Percentiles rank a stretch among this genome's conserved stretches.
Conservation (phyloP, 2,113 vertebrate genomes). For the Spizaetus ornatus region DNA sequence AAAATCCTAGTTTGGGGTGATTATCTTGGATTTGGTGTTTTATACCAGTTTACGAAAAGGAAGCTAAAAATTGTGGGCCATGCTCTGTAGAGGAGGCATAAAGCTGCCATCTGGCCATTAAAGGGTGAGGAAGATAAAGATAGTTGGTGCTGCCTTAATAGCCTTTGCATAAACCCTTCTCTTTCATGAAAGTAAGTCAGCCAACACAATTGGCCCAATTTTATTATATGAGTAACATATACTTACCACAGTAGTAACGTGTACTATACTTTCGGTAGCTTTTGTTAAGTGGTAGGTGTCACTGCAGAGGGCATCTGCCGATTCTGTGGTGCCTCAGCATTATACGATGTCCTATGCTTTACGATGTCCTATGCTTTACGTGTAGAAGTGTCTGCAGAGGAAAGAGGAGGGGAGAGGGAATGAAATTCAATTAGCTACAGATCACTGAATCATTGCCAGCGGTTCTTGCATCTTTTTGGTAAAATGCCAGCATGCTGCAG, state of each 20-base stretch:
- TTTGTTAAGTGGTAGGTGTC: background rate
- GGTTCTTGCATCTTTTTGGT: slow-evolving; percentile 31
- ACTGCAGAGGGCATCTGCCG: background rate
- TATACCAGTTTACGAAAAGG: background rate
- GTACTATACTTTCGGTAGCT: background rate
- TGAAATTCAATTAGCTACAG: slow-evolving; percentile 46
- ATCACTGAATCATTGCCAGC: slow-evolving; percentile 37
- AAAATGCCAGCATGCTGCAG: slow-evolving; percentile 36
- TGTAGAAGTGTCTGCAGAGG: background rate
- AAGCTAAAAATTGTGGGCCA: background rate
- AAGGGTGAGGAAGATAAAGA: background rate
- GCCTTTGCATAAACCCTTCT: background rate
- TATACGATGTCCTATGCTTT: background rate
- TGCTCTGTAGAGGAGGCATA: background rate
- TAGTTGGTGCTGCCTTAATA: background rate
- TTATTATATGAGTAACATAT: background rate
- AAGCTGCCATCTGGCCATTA: background rate
- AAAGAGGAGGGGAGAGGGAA: background rate
- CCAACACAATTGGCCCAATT: background rate
- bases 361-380: background rate
- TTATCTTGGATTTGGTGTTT: background rate
- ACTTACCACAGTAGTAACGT: background rate
- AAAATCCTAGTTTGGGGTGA: background rate
- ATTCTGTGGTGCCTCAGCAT: background rate
- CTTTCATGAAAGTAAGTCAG: background rate